Conservation (phyloP, 2,888 invertebrate species). For the Gortyna flavago region DNA sequence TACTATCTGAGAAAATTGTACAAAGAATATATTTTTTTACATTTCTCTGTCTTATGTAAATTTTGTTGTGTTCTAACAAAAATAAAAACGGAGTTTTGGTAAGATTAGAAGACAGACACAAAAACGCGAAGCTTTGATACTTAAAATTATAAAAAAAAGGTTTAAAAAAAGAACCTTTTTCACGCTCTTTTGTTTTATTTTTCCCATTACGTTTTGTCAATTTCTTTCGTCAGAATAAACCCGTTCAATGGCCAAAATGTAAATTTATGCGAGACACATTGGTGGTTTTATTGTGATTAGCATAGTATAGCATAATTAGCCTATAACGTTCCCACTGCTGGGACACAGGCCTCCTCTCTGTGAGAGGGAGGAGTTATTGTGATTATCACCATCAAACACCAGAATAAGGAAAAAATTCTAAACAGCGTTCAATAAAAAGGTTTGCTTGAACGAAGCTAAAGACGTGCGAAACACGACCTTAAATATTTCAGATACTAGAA, state of each 20-base stretch:
- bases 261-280: background rate
- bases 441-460: background rate
- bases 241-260: background rate
- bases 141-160: background rate
- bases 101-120: slow-evolving; percentile 23
- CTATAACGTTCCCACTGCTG: too few species aligned
- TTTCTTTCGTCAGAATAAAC: background rate
- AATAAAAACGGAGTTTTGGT: slow-evolving; percentile 33
- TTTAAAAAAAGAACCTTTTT: background rate
- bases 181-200: background rate
- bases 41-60: slow-evolving; percentile 31
- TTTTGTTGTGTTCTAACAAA: slow-evolving; percentile 10
- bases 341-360: too few species aligned
- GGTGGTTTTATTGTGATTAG: background rate
- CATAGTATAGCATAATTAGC: too few species aligned
- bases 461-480: background rate
- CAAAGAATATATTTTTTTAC: slow-evolving; percentile 17
- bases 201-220: slow-evolving; percentile 4
- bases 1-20: slow-evolving; percentile 46
- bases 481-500: background rate
- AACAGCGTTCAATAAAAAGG: background rate
- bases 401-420: background rate
- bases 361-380: too few species aligned
- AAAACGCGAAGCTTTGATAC: slow-evolving; percentile 6
- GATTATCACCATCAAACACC: background rate